Evolutionary conservation across 1,140 invertebrate genomes (phyloP).

Genomic region (Meteorus sp.): DNA sequence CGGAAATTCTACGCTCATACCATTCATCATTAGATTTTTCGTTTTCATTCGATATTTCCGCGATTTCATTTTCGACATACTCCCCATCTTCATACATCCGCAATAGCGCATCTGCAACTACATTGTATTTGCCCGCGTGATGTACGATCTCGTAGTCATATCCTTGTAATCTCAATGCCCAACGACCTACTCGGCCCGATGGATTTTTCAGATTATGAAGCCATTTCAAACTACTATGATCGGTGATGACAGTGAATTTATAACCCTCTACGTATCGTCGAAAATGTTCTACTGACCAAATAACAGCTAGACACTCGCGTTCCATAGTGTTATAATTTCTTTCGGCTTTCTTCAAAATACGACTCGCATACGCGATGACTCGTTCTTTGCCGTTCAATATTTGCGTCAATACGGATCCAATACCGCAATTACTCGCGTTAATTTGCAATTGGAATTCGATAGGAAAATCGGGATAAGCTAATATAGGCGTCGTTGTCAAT

Average conservation of each 20-base stretch:
- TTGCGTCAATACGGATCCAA: slow-evolving; percentile 1
- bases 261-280: slow-evolving; percentile 1
- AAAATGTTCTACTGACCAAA: slow-evolving; percentile 6
- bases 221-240: slow-evolving; percentile 8
- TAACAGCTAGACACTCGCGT: slow-evolving; percentile 1
- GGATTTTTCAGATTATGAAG: slow-evolving; percentile 5
- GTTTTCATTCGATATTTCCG: too few species aligned
- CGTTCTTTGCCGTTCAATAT: neutral
- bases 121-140: too few species aligned
- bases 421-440: neutral
- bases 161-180: neutral
- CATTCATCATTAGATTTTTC: neutral
- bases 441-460: slow-evolving; percentile 11
- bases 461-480: neutral
- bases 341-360: neutral
- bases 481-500: neutral
- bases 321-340: slow-evolving; percentile 4
- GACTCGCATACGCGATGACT: neutral
- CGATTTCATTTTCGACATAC: neutral
- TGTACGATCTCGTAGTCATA: neutral
- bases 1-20: neutral
- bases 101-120: too few species aligned
- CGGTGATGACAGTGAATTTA: neutral
- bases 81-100: too few species aligned
- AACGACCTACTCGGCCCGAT: neutral